Base-by-base conservation (phyloP, 2,888 invertebrate species). In the Amphimallon solstitiale region DNA sequence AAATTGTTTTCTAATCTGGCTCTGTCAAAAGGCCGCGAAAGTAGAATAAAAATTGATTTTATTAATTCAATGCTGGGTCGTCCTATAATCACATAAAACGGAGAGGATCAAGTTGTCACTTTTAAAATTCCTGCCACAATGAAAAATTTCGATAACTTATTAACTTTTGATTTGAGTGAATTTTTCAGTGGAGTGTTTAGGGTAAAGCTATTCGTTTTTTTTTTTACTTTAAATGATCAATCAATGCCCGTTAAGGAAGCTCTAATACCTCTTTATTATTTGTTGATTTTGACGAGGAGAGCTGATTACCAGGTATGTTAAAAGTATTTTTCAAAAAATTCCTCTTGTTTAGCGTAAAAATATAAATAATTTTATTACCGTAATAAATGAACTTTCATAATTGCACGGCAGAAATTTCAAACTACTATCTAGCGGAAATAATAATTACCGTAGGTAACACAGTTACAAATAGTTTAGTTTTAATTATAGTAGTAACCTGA, bases 71-170 rank as follows among this genome's bases (percentile, higher is more conserved):
- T 15, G 43, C 9, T 43, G 38, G 15, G 14, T 21, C 48, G 15
- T 59, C 43, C 4, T 15, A 43, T 21, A 59, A 40, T 43, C 29
- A 17, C 43, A 29, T 23, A 15, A 59, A 29, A 29, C 43, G 56
- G 15, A 43, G 15, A 45, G 56, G 56, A 59, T 59, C 56, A 59
- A 59, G 43, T 45, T 43, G 56, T 59, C 56, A 59, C 43, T 17
- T 23, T 34, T 23, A 45, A 59, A 59, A 59, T 43, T 59, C 45
- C 34, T 38, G n/a, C 14, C 56, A 34, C 34, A 59, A 59, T 59
- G 56, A 59, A 43, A 59, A 59, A 43, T 59, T 59, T 59, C 56
- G 43, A 43, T 17, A 34, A 38, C 54, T 40, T 34, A 59, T 59
- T 59, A 59, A 40, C 43, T 59, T 59, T 59, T 59, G 43, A 59